These are phyloP conservation scores for Archocentrus centrarchus DNA, from an alignment of 2,113 vertebrate species.

Conservation along the genomic window DNA sequence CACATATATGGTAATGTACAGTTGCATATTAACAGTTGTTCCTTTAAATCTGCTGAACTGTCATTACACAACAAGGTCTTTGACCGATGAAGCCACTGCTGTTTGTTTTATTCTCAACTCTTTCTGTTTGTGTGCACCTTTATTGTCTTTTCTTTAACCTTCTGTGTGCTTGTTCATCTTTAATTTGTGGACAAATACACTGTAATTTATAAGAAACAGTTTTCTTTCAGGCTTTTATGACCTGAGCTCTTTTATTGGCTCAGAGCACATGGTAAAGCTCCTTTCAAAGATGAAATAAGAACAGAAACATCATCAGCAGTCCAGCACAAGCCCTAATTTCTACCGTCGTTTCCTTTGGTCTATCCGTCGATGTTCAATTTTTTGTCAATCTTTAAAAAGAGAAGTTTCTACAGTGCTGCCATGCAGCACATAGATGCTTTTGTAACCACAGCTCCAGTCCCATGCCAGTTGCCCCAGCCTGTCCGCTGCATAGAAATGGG, in stretches of 20 bases:
- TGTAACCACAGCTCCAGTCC: constrained; percentile 48
- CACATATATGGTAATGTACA: background rate
- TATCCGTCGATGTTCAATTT: background rate
- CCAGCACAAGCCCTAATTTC: background rate
- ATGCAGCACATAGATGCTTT: constrained; percentile 30
- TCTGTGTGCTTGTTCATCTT: background rate
- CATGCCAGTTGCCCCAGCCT: constrained; percentile 44
- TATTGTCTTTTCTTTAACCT: background rate
- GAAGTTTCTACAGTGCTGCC: constrained; percentile 32
- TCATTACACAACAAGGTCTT: constrained; percentile 27
- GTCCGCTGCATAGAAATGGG: constrained; percentile 32
- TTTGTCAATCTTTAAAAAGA: background rate
- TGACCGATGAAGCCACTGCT: constrained; percentile 19
- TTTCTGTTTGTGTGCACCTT: background rate
- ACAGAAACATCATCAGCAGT: background rate
- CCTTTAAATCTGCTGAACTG: constrained; percentile 13
- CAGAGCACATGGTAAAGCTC: background rate
- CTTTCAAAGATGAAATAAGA: background rate
- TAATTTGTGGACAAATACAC: too few relatives aligned
- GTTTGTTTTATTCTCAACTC: background rate
- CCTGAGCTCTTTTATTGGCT: too few relatives aligned
- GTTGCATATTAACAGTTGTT: constrained; percentile 17
- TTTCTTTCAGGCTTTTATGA: too few relatives aligned
- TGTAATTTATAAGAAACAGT: background rate
- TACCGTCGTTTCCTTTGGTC: background rate